phyloP scores from a whole-genome alignment of 2,888 invertebrate species.

The Marronus borbonicus region DNA sequence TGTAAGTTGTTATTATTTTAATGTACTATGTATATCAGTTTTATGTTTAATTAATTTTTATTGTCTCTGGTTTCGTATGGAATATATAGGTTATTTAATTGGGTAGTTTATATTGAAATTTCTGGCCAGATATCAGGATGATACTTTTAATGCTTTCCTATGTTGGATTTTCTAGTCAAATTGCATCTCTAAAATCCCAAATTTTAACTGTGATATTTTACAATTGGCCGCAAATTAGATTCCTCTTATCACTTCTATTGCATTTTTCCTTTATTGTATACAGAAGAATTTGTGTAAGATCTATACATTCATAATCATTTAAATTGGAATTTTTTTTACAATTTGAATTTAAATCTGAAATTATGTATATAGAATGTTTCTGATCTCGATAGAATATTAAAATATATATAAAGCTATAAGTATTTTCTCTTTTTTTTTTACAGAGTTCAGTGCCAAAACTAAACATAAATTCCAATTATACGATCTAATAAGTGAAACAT shows the following conservation, averaged over 20 bases:
- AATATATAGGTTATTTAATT: constrained; percentile 18
- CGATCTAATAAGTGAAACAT: constrained; percentile 45
- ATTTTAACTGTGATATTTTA: constrained; percentile 64
- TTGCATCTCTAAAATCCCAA: constrained; percentile 58
- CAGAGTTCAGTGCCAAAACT: neutral
- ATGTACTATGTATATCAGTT: constrained; percentile 26
- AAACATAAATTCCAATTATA: constrained; percentile 15
- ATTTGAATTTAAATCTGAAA: no score
- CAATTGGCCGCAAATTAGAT: constrained; percentile 57
- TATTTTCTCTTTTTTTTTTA: constrained; percentile 26
- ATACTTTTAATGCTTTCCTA: constrained; percentile 27
- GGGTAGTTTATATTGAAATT: constrained; percentile 21
- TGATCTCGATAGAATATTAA: neutral
- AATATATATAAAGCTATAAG: constrained; percentile 9
- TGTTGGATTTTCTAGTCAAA: constrained; percentile 62
- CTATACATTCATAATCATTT: no score
- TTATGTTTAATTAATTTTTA: constrained; percentile 8
- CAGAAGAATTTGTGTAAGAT: constrained; percentile 31
- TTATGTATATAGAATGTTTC: constrained; percentile 15
- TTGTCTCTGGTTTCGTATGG: neutral
- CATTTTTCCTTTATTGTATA: constrained; percentile 41
- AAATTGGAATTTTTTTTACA: no score
- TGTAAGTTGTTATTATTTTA: constrained; percentile 38
- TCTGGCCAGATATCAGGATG: constrained; percentile 48
- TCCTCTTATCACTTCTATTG: constrained; percentile 7